Percentiles rank a stretch among this genome's conserved stretches.
These are phyloP conservation scores for Meiosimyza platycephala DNA, from an alignment of 2,888 invertebrate genomes.

Conservation along the genomic window DNA sequence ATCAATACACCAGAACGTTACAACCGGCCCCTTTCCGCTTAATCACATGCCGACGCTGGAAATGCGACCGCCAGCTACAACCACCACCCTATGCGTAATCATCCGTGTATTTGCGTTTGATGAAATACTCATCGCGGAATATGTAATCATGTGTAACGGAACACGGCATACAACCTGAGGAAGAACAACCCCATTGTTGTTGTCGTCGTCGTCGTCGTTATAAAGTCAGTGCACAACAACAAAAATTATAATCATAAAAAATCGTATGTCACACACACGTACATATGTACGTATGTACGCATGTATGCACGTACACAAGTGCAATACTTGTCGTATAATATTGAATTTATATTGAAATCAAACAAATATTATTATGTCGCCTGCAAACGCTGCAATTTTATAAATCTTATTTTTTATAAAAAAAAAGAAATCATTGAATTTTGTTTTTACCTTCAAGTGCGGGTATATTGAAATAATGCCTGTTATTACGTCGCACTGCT, in stretches of 20 bases:
- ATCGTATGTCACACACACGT: background rate
- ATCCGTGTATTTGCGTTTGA: slow-evolving; percentile 22
- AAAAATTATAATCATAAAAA: too few relatives aligned
- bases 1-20: slow-evolving; percentile 12
- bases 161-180: slow-evolving; percentile 10
- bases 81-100: slow-evolving; percentile 6
- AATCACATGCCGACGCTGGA: background rate
- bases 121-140: slow-evolving; percentile 21
- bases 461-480: too few relatives aligned
- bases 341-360: slow-evolving; percentile 20
- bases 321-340: slow-evolving; percentile 2
- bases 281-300: too few relatives aligned
- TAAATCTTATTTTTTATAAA: too few relatives aligned
- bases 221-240: too few relatives aligned
- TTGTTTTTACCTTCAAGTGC: too few relatives aligned
- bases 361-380: slow-evolving; percentile 27
- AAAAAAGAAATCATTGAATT: too few relatives aligned
- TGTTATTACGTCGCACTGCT: too few relatives aligned
- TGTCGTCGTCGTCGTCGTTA: too few relatives aligned
- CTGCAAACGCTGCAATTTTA: background rate
- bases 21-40: background rate
- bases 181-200: background rate
- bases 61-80: background rate
- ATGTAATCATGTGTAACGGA: slow-evolving; percentile 27
- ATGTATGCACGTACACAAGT: background rate